Evolutionary conservation across 2,888 invertebrate species (phyloP), one percentile per base, ranked within the genome.

Genomic region (Parnassius orleans): DNA sequence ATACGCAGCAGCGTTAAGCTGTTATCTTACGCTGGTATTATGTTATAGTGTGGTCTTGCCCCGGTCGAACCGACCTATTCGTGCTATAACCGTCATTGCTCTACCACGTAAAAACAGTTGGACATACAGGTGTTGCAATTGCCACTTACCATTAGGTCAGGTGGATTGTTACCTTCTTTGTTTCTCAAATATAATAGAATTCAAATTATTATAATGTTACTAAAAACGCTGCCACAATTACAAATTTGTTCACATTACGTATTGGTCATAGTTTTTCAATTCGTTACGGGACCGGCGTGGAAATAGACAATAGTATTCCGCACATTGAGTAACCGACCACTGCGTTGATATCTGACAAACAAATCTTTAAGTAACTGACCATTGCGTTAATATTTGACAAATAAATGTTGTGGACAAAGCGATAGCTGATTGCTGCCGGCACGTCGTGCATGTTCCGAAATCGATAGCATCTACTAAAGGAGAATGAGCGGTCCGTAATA

Each of bases 401-500:
- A 68, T 64, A 65, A 65, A 69, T 68, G 65, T 65, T 46, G 41
- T 61, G 57, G 55, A 57, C 57, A 61, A 60, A 58, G 51, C 58
- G 60, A 56, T 33, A 51, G 56, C 57, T 53, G 63, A 59, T 53
- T 53, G 57, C 51, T 52, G 59, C 53, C 69, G 68, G 70, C 68
- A 74, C 68, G 66, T 74, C 72, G 73, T 74, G 75, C 75, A 66
- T 76, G 72, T 76, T 74, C 68, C 66, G 65, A 67, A 66, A 64
- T 63, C 72, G 75, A 80, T 81, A 75, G 66, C 66, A 79, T 83
- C 79, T 78, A 79, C 74, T 76, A 79, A 83, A 81, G 80, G 78
- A 81, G 78, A 81, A 81, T 74, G 71, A 81, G 78, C 76, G 74
- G 75, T 78, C 79, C 76, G 73, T 74, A 59, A 58, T 58, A 75